These are phyloP conservation scores for Sylvilagus floridanus DNA, from an alignment of 2,797 vertebrate species.

Conservation along the genomic window DNA sequence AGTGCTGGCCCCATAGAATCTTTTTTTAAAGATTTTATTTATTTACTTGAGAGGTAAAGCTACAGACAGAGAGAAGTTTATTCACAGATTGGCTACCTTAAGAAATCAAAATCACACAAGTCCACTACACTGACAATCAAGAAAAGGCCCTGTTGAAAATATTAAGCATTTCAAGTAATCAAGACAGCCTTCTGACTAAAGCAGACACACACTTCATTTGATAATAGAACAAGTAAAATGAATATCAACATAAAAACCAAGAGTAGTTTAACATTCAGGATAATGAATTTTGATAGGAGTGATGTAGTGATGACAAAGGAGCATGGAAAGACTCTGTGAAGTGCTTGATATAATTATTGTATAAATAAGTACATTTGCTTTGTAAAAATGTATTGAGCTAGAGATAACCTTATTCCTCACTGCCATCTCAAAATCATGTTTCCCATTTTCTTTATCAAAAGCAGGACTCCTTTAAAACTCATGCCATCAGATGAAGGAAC, in stretches of 20 bases:
- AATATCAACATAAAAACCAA: background rate
- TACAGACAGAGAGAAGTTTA: background rate
- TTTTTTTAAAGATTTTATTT: no score
- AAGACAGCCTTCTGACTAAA: background rate
- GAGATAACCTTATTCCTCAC: background rate
- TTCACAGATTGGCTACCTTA: background rate
- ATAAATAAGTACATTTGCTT: background rate
- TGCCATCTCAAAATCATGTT: background rate
- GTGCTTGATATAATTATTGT: background rate
- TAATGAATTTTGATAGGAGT: background rate
- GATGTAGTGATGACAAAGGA: background rate
- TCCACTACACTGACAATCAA: background rate
- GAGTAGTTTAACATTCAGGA: background rate
- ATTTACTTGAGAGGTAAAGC: no score
- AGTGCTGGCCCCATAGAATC: no score
- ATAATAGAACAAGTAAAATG: slow-evolving; percentile 12
- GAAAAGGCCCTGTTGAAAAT: background rate
- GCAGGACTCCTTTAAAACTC: background rate
- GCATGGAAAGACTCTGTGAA: background rate
- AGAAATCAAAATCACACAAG: slow-evolving; percentile 14
- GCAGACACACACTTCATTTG: background rate
- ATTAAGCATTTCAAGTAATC: background rate
- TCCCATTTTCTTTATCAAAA: background rate
- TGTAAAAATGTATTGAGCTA: background rate
- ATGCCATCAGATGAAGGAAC: background rate